Base-by-base conservation (phyloP, 2,888 invertebrate species). In the Subacronicta megacephala region DNA sequence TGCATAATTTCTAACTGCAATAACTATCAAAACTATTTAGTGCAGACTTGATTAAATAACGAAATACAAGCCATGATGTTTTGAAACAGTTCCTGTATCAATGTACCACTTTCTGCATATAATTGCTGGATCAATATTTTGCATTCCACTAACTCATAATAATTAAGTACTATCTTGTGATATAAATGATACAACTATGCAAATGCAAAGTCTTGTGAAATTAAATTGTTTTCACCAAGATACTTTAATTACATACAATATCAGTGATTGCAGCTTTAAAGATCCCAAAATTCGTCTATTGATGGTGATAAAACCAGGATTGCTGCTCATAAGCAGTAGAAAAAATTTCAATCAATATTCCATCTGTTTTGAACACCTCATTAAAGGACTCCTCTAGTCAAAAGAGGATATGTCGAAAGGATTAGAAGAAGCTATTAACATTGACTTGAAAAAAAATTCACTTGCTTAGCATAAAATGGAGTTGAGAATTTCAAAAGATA, bases 41-140 rank as follows among this genome's bases (percentile, higher is more conserved):
- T 43, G 29, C 47, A 44, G 35, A 41, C n/a, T 54, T 55, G 16
- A 36, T 26, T 29, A 20, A 35, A 29, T 57, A 44, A 41, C 20
- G 52, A 58, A 42, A 62, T 33, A 49, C 49, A 17, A 43, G 49
- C 49, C 42, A 38, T 46, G 7, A 36, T 26, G 5, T 63, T 52
- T 46, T 43, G 55, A 43, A 58, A 59, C 20, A 5, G 41, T 59
- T 40, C 51, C 53, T 49, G 51, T 57, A 20, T 54, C 17, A 13
- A 45, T 51, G 10, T 40, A 57, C 46, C 15, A 64, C 54, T 61
- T 64, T 61, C 54, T 47, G 41, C 16, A 31, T 41, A 31, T 56
- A 53, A 56, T 12, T 55, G 41, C 42, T 61, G 16, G 9, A 56
- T 69, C 15, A 51, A 63, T 63, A 62, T 60, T 62, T 53, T 50